Conservation (phyloP, 2,888 invertebrate species). For the Nematopogon swammerdamellus region DNA sequence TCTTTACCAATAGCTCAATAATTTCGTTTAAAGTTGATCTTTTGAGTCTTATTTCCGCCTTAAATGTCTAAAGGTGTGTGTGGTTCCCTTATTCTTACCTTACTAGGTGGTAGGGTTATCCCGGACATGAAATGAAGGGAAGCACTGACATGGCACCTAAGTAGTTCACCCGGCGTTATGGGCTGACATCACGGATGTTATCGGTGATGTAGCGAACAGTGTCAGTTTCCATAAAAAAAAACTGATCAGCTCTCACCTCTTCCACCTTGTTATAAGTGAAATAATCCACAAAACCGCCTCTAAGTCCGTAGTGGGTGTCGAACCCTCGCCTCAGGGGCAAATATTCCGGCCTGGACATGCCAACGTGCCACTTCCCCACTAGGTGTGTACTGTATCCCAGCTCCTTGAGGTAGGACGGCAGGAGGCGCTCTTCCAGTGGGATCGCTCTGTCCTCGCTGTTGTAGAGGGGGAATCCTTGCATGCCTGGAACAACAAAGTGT, state of each 20-base stretch:
- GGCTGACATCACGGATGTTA: no score
- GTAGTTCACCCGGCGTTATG: no score
- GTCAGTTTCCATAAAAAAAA: constrained; percentile 1
- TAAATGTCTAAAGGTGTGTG: no score
- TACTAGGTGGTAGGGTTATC: no score
- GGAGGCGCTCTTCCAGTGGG: constrained; percentile 48
- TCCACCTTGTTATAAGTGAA: constrained; percentile 53
- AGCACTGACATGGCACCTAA: background rate
- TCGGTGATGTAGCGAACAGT: no score
- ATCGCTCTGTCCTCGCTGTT: constrained; percentile 46
- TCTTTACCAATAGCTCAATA: no score
- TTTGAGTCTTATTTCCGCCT: no score
- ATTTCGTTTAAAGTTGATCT: no score
- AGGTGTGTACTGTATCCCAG: constrained; percentile 76
- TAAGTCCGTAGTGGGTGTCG: constrained; percentile 76
- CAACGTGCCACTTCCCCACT: constrained; percentile 91
- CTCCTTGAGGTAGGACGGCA: constrained; percentile 62
- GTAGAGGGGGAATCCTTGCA: constrained; percentile 38
- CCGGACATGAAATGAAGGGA: no score
- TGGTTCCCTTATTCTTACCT: background rate
- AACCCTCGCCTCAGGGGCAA: constrained; percentile 76
- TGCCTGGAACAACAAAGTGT: constrained; percentile 31
- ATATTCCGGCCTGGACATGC: constrained; percentile 68
- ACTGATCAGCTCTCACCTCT: constrained; percentile 26
- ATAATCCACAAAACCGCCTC: constrained; percentile 74